Evolutionary conservation across 2,113 vertebrate genomes (phyloP).

Genomic region (Benitochromis conjunctus): DNA sequence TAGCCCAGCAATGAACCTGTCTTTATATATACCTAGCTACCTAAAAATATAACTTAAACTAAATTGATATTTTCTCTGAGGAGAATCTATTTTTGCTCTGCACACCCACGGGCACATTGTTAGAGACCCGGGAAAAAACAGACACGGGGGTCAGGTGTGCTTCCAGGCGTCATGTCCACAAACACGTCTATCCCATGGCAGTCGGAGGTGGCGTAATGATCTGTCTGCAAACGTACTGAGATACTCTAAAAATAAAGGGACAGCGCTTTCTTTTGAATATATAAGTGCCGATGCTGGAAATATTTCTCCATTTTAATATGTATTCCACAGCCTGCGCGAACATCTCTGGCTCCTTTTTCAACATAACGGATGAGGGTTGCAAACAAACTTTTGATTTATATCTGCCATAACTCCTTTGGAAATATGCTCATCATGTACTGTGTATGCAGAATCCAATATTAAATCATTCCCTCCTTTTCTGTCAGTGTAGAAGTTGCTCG

Average conservation of each 20-base stretch:
- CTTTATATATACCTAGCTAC: not conserved
- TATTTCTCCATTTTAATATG: not conserved
- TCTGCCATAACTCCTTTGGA: constrained; percentile 45
- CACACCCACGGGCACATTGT: not conserved
- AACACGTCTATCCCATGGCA: not conserved
- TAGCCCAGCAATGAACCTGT: not conserved
- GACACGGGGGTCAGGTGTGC: not conserved
- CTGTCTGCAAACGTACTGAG: not conserved
- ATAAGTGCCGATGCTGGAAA: not conserved
- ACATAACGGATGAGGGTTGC: constrained; percentile 4
- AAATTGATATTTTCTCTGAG: not conserved
- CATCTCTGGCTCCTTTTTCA: not conserved
- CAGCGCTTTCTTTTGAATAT: not conserved
- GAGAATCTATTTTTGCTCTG: not conserved
- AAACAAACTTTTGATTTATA: constrained; percentile 56
- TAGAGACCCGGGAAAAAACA: not conserved
- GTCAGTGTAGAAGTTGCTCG: constrained; percentile 4
- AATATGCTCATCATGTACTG: constrained; percentile 34
- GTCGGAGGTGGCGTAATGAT: not conserved
- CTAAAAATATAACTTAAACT: not conserved
- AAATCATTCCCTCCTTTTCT: constrained; percentile 40
- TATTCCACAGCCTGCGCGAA: not conserved
- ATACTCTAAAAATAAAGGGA: not conserved
- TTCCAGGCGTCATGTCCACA: constrained; percentile 11
- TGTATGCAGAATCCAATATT: constrained; percentile 32